These are phyloP conservation scores for Embidobia sp. DNA, from an alignment of 2,888 invertebrate genomes.

Conservation along the genomic window DNA sequence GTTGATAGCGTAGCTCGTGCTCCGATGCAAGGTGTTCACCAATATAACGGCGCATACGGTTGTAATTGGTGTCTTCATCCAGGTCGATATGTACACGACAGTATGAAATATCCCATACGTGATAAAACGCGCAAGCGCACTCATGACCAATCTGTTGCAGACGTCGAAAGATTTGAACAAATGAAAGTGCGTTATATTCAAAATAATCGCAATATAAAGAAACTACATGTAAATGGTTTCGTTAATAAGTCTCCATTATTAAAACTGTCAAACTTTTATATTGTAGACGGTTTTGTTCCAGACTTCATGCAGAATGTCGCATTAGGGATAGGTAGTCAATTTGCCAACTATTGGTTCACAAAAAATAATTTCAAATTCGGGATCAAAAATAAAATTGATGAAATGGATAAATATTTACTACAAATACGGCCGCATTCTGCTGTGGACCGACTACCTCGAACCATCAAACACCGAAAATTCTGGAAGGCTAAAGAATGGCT, in stretches of 20 bases:
- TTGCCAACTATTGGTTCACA: slow-evolving; percentile 15
- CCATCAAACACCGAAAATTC: slow-evolving; percentile 2
- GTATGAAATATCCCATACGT: slow-evolving; percentile 1
- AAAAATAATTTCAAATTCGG: neutral
- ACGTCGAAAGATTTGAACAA: too few relatives aligned
- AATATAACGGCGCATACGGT: slow-evolving; percentile 4
- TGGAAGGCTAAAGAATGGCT: slow-evolving; percentile 36
- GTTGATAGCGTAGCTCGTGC: slow-evolving; percentile 2
- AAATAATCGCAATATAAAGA: slow-evolving; percentile 1
- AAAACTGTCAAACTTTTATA: slow-evolving; percentile 40
- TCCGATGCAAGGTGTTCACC: slow-evolving; percentile 7
- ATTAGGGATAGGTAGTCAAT: slow-evolving; percentile 43
- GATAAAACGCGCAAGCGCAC: neutral
- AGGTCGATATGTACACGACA: neutral
- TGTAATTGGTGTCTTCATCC: slow-evolving; percentile 13
- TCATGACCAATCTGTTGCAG: slow-evolving; percentile 1
- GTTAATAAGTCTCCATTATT: slow-evolving; percentile 30
- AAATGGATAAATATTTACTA: slow-evolving; percentile 10
- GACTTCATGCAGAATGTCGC: slow-evolving; percentile 53
- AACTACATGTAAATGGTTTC: slow-evolving; percentile 28
- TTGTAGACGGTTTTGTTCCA: slow-evolving; percentile 49
- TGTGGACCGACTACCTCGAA: slow-evolving; percentile 17
- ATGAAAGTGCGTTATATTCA: neutral
- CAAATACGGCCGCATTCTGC: slow-evolving; percentile 10
- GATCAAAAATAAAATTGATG: slow-evolving; percentile 12